Percentiles rank a stretch among this genome's conserved stretches.
phyloP scores from a whole-genome alignment of 2,797 vertebrate species.

The Austrolebias charrua region DNA sequence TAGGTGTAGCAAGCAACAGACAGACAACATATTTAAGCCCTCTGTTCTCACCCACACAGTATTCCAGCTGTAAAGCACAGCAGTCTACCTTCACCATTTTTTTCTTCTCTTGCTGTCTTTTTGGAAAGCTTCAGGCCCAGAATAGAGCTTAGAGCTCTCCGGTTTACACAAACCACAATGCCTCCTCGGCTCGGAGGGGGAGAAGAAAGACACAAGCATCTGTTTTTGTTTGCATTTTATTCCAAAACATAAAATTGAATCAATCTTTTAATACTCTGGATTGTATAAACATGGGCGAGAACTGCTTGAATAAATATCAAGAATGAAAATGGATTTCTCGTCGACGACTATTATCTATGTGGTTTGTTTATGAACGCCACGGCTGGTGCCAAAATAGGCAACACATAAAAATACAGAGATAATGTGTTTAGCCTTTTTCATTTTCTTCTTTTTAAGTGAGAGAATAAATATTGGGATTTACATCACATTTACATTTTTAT shows the following conservation, averaged over 20 bases:
- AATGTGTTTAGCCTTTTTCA: slow-evolving; percentile 77
- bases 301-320: slow-evolving; percentile 84
- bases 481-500: slow-evolving; percentile 81
- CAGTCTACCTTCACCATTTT: slow-evolving; percentile 59
- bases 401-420: slow-evolving; percentile 77
- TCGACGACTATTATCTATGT: slow-evolving; percentile 82
- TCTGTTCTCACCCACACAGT: slow-evolving; percentile 69
- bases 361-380: slow-evolving; percentile 82
- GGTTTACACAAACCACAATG: slow-evolving; percentile 78
- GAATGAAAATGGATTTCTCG: slow-evolving; percentile 91
- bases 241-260: slow-evolving; percentile 92
- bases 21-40: slow-evolving; percentile 66
- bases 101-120: slow-evolving; percentile 58
- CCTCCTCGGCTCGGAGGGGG: slow-evolving; percentile 71
- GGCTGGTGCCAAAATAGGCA: slow-evolving; percentile 71
- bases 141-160: slow-evolving; percentile 74
- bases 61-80: slow-evolving; percentile 49
- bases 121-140: slow-evolving; percentile 66
- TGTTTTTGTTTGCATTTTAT: slow-evolving; percentile 94
- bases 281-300: slow-evolving; percentile 86
- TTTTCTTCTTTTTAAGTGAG: slow-evolving; percentile 78
- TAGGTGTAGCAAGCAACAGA: slow-evolving; percentile 45
- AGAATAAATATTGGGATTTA: slow-evolving; percentile 81
- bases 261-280: slow-evolving; percentile 92
- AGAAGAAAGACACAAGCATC: slow-evolving; percentile 76